phyloP scores from a whole-genome alignment of 1,140 invertebrate species.

The Mycetomoellerius zeteki region DNA sequence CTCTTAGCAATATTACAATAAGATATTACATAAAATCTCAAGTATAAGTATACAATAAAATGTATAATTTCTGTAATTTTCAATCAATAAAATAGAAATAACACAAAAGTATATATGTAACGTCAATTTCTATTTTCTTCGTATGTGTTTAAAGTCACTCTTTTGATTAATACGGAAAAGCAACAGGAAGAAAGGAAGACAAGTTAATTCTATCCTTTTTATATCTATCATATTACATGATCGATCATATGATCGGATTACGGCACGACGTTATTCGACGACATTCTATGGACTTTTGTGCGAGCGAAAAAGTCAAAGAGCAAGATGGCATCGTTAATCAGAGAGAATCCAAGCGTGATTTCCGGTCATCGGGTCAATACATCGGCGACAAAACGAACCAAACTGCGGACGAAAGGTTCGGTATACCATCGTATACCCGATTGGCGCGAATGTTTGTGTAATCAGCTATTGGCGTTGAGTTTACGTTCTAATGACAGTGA shows the following conservation, averaged over 20 bases:
- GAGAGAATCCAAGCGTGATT: constrained; percentile 62
- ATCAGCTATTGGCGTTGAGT: constrained; percentile 71
- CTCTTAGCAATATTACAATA: constrained; percentile 1
- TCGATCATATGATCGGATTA: constrained; percentile 18
- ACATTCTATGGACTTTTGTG: constrained; percentile 11
- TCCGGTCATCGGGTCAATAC: constrained; percentile 49
- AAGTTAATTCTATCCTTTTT: constrained; percentile 13
- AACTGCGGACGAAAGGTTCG: constrained; percentile 49
- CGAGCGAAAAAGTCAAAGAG: constrained; percentile 29
- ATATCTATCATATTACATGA: neutral
- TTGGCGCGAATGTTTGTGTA: constrained; percentile 61
- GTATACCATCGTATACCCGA: neutral
- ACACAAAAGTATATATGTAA: neutral
- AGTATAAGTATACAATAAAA: neutral
- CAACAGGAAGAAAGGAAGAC: neutral
- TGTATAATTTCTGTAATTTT: neutral
- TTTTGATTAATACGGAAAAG: constrained; percentile 3
- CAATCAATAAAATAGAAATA: neutral
- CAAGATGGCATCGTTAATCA: constrained; percentile 42
- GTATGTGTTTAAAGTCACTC: neutral
- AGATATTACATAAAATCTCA: neutral
- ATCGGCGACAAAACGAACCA: constrained; percentile 54
- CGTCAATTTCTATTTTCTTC: neutral
- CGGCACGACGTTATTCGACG: neutral
- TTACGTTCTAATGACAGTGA: constrained; percentile 77